Conservation (phyloP, 2,888 invertebrate species). For the Mechanitis messenoides region DNA sequence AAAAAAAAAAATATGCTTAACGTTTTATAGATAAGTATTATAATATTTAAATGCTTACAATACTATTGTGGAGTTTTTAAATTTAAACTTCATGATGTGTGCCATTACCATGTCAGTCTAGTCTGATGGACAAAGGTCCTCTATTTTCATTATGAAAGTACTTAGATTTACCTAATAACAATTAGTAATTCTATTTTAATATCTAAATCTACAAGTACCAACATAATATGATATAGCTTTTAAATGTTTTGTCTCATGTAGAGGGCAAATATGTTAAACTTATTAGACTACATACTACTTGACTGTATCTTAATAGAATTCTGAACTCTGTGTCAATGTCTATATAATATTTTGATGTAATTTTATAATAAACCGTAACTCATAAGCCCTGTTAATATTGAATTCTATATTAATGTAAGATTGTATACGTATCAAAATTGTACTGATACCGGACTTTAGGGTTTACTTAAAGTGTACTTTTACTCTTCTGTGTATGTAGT, state of each 20-base stretch:
- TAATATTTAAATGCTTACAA: constrained; percentile 1
- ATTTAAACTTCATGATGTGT: neutral
- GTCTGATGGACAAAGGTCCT: neutral
- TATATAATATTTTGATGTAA: neutral
- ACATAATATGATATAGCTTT: neutral
- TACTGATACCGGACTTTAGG: neutral
- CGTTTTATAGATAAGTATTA: constrained; percentile 3
- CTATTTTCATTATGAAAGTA: no score
- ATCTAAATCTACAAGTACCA: no score
- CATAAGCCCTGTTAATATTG: neutral
- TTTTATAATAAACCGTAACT: neutral
- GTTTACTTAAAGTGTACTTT: constrained; percentile 4
- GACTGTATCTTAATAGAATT: neutral
- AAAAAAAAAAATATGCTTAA: constrained; percentile 6
- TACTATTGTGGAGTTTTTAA: neutral
- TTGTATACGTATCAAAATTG: constrained; percentile 2
- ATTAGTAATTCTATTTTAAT: no score
- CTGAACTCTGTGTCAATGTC: constrained; percentile 2
- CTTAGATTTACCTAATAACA: no score
- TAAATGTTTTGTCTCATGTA: neutral
- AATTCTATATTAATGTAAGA: no score
- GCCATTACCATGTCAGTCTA: neutral
- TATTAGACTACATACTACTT: neutral
- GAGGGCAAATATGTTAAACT: neutral
- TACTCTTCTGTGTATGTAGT: neutral